Conservation (phyloP, 2,113 vertebrate genomes). For the Nansenia antarctica region DNA sequence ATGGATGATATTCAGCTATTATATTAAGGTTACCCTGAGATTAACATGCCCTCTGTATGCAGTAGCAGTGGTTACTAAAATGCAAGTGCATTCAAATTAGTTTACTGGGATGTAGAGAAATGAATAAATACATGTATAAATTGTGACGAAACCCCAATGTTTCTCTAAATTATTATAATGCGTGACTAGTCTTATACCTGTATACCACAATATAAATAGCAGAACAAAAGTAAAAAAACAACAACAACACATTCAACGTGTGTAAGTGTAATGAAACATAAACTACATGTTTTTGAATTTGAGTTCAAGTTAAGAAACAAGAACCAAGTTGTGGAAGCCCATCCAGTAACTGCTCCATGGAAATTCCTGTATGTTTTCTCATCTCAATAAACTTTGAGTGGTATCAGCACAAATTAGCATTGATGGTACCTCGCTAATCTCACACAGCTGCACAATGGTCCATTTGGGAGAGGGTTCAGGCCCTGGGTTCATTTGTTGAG, state of each 20-base stretch:
- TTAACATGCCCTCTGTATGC: conserved; percentile 48
- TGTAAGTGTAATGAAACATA: too few relatives aligned
- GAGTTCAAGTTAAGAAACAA: too few relatives aligned
- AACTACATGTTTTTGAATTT: too few relatives aligned
- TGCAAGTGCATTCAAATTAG: conserved; percentile 43
- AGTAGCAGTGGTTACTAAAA: conserved; percentile 48
- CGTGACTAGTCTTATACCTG: too few relatives aligned
- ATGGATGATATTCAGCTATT: conserved; percentile 62
- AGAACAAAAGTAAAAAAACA: too few relatives aligned
- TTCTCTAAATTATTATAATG: too few relatives aligned
- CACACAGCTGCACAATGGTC: conserved; percentile 73
- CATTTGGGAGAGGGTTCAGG: conserved; percentile 70
- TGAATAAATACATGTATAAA: conserved; percentile 53
- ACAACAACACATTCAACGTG: too few relatives aligned
- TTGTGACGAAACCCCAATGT: too few relatives aligned
- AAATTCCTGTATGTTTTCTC: conserved; percentile 20
- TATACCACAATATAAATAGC: too few relatives aligned
- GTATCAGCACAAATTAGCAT: conserved; percentile 80
- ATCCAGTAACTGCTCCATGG: neutral
- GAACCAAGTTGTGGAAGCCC: neutral
- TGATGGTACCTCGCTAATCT: conserved; percentile 78
- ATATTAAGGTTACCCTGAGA: conserved; percentile 60
- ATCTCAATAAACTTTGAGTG: conserved; percentile 73
- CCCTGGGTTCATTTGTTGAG: conserved; percentile 70
- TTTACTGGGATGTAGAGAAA: conserved; percentile 47